Base-by-base conservation (phyloP, 1,140 invertebrate genomes). In the Leucophenga varia region DNA sequence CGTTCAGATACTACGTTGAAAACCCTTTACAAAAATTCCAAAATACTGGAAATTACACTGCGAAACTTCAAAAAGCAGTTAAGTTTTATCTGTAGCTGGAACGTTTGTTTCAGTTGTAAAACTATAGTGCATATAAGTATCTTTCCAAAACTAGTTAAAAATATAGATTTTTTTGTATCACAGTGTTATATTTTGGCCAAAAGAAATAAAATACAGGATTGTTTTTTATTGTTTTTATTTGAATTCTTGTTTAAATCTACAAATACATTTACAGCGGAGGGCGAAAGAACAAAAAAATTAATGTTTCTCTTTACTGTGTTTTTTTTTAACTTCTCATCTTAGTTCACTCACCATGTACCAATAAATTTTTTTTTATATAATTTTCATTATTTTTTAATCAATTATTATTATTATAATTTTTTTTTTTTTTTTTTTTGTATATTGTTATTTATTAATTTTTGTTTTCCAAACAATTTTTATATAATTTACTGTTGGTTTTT, bases 181-280 rank as follows among this genome's bases (percentile, higher is more conserved):
- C n/a, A n/a, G n/a, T n/a, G n/a, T n/a, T n/a, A n/a, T n/a, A n/a
- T n/a, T n/a, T n/a, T n/a, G n/a, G n/a, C n/a, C n/a, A n/a, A n/a
- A n/a, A n/a, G n/a, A n/a, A n/a, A n/a, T n/a, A n/a, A n/a, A n/a
- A n/a, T n/a, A n/a, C n/a, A n/a, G n/a, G n/a, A n/a, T n/a, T n/a
- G n/a, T 60, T 55, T 58, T 54, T 57, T 57, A 68, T 69, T 72
- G 10, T 73, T 72, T 64, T 72, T 71, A 64, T 63, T 73, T 70
- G 65, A 64, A 70, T 69, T 61, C 55, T 71, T 72, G 59, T 70
- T 73, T 70, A 73, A 72, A 72, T 68, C 70, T 72, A 73, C 70
- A 73, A 71, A 73, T 73, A 73, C 70, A 73, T 73, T 72, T 73
- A 73, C 70, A 73, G 70, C 70, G 70, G 70, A 73, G 70, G 70